Percentiles rank a stretch among this genome's conserved stretches.
Conservation (phyloP, 1,140 invertebrate genomes). For the Temnothorax nylanderi region DNA sequence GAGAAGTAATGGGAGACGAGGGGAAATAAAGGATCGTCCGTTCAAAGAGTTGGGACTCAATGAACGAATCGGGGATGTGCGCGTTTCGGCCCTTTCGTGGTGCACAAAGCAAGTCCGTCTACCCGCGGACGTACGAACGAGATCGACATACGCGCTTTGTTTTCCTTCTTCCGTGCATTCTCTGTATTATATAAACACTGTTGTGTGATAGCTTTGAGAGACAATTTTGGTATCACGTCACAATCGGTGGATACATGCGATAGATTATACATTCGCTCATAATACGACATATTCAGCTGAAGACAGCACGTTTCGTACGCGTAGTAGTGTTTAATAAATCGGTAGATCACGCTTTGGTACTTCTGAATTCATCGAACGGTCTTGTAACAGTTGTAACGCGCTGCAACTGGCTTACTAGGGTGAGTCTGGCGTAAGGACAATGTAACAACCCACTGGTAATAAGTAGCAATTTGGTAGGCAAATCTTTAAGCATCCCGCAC, state of each 20-base stretch:
- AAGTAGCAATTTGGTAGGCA: conserved; percentile 77
- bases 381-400: not conserved
- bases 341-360: not conserved
- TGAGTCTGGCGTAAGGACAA: conserved; percentile 63
- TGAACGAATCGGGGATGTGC: conserved; percentile 42
- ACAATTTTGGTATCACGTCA: not conserved
- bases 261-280: not conserved
- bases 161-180: not conserved
- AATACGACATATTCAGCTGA: not conserved
- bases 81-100: not conserved
- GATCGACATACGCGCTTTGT: not conserved
- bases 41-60: conserved; percentile 68
- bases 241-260: not conserved
- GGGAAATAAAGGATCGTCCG: conserved; percentile 44
- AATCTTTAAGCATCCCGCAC: conserved; percentile 31
- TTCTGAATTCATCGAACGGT: not conserved
- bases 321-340: not conserved
- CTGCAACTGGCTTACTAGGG: not conserved
- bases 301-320: not conserved
- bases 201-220: not conserved
- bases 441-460: conserved; percentile 77
- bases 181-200: not conserved
- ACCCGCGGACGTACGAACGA: not conserved
- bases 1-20: conserved; percentile 81
- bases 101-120: not conserved